Evolutionary conservation across 1,140 invertebrate species (phyloP).

Genomic region (Nasonia longicornis): DNA sequence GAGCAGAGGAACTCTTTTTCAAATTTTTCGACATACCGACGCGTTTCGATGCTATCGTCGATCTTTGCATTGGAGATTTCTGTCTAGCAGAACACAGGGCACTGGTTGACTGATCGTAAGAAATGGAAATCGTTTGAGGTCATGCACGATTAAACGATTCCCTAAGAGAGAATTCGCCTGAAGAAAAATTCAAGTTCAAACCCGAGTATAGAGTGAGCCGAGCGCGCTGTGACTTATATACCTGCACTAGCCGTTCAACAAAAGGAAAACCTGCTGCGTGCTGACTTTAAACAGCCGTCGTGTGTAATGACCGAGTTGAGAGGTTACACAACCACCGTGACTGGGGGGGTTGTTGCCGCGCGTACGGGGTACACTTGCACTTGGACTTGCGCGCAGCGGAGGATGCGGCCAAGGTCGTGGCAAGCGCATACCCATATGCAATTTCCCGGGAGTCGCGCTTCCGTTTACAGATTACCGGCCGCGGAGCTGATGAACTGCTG

Average conservation of each 20-base stretch:
- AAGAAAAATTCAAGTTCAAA: not conserved
- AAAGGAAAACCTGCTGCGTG: not conserved
- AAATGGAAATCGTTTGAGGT: too few species aligned
- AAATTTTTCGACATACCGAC: not conserved
- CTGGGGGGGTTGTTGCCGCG: not conserved
- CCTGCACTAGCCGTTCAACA: too few species aligned
- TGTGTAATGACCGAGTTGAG: not conserved
- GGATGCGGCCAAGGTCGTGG: slow-evolving; percentile 48
- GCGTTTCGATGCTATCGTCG: not conserved
- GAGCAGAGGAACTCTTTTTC: not conserved
- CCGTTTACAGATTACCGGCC: not conserved
- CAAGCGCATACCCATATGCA: not conserved
- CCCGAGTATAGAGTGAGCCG: too few species aligned
- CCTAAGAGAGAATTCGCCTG: too few species aligned
- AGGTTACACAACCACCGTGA: not conserved
- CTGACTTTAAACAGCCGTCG: not conserved
- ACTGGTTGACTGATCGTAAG: too few species aligned
- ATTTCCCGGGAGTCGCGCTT: not conserved
- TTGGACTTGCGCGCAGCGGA: slow-evolving; percentile 8
- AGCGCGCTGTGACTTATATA: not conserved
- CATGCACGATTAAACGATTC: too few species aligned
- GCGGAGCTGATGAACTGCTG: not conserved
- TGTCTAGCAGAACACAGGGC: too few species aligned
- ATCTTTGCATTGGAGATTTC: not conserved
- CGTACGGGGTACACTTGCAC: not conserved